These are phyloP conservation scores for Mylabris sibirica DNA, from an alignment of 2,888 invertebrate species.

Conservation along the genomic window DNA sequence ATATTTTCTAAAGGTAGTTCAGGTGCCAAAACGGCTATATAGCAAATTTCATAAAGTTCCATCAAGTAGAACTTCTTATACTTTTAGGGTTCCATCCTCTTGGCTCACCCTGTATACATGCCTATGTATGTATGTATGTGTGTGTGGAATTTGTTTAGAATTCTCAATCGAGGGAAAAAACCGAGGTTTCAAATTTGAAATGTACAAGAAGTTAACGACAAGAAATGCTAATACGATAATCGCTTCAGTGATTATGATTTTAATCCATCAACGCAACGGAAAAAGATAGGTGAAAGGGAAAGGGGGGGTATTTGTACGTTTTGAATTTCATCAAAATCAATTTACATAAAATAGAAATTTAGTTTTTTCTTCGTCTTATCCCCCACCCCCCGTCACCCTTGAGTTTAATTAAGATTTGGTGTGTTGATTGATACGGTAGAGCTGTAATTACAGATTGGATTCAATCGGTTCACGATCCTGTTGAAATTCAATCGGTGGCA, in stretches of 20 bases:
- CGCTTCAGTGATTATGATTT: constrained; percentile 28
- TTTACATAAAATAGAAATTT: constrained; percentile 49
- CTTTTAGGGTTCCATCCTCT: too few species aligned
- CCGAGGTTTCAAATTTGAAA: background rate
- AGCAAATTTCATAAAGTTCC: too few species aligned
- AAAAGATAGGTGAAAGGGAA: too few species aligned
- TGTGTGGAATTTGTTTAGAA: constrained; percentile 20
- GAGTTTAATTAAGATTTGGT: background rate
- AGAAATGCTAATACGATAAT: constrained; percentile 35
- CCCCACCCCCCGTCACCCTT: too few species aligned
- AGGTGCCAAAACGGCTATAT: too few species aligned
- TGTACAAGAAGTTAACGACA: constrained; percentile 16
- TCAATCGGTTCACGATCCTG: constrained; percentile 29
- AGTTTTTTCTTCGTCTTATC: too few species aligned
- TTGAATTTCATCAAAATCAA: constrained; percentile 40
- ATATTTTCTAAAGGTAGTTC: too few species aligned
- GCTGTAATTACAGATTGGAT: constrained; percentile 16
- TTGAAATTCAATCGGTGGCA: constrained; percentile 18
- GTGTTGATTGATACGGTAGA: constrained; percentile 1
- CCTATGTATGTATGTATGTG: too few species aligned
- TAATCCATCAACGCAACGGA: too few species aligned
- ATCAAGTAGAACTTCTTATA: too few species aligned
- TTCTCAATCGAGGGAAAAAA: background rate
- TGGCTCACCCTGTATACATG: too few species aligned
- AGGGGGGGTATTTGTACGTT: background rate